Evolutionary conservation across 2,888 invertebrate species (phyloP).

Genomic region (Hipparchia sbordonii): DNA sequence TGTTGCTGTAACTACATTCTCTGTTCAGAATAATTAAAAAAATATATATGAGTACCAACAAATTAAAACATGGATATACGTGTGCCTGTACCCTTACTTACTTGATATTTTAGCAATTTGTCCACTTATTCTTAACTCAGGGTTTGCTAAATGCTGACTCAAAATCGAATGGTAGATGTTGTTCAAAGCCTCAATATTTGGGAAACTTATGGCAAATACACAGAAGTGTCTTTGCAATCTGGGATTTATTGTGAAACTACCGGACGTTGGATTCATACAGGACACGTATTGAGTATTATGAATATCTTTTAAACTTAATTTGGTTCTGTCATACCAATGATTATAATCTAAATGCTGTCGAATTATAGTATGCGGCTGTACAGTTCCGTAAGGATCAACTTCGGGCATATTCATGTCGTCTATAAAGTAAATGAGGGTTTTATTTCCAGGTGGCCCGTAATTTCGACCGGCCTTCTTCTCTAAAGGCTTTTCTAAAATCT

Average conservation of each 20-base stretch:
- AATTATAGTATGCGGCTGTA: constrained; percentile 97
- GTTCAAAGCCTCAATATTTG: constrained; percentile 91
- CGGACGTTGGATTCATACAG: constrained; percentile 99
- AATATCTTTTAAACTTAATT: constrained; percentile 95
- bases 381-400: constrained; percentile 94
- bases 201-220: constrained; percentile 93
- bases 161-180: constrained; percentile 95
- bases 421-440: constrained; percentile 96
- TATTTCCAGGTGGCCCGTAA: constrained; percentile 97
- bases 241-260: constrained; percentile 98
- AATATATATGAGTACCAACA: neutral
- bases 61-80: neutral
- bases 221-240: constrained; percentile 95
- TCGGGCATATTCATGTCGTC: constrained; percentile 99
- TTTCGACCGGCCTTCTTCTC: constrained; percentile 98
- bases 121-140: constrained; percentile 90
- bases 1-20: constrained; percentile 90
- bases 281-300: constrained; percentile 98
- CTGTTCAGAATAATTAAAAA: constrained; percentile 45
- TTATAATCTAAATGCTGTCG: constrained; percentile 97
- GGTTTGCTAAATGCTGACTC: constrained; percentile 91
- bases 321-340: constrained; percentile 95
- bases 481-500: constrained; percentile 95
- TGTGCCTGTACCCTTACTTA: constrained; percentile 45
- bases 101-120: constrained; percentile 86